A percentile compares a stretch with the other conserved stretches of the same genome.
Conservation (phyloP, 2,797 vertebrate species). For the Acanthurus lineatus region DNA sequence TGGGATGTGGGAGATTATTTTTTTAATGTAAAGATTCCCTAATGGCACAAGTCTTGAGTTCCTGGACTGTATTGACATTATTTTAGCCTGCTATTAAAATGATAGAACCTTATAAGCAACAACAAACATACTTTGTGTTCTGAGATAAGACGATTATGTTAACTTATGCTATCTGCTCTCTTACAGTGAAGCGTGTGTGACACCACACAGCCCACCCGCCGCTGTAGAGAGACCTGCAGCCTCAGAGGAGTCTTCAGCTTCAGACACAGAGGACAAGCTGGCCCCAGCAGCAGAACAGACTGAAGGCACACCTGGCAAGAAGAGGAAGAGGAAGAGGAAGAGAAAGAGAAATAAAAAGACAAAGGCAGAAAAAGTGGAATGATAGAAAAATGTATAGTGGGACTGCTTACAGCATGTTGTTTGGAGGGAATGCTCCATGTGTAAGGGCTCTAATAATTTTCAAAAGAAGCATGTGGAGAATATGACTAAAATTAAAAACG, state of each 20-base stretch:
- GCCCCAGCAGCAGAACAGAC: conserved; percentile 31
- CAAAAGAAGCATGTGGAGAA: background rate
- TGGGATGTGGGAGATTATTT: background rate
- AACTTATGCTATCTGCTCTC: background rate
- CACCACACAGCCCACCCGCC: background rate
- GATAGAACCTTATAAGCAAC: background rate
- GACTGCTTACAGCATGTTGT: conserved; percentile 11
- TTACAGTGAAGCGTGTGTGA: conserved; percentile 32
- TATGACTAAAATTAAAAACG: conserved; percentile 53
- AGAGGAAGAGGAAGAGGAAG: conserved; percentile 61
- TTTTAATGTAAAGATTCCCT: background rate
- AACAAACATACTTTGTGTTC: background rate
- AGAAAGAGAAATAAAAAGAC: conserved; percentile 60
- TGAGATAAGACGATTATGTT: no score
- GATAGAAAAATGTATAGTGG: conserved; percentile 11
- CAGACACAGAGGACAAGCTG: conserved; percentile 47
- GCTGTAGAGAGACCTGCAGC: conserved; percentile 45
- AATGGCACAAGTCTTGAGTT: background rate
- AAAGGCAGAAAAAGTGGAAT: conserved; percentile 25
- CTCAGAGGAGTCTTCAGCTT: conserved; percentile 34
- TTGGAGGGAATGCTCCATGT: background rate
- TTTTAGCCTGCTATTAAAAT: background rate
- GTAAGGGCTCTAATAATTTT: background rate
- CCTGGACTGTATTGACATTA: no score
- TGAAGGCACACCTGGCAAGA: conserved; percentile 40